Base-by-base conservation (phyloP, 2,113 vertebrate genomes). In the Cyanoramphus novaezelandiae region DNA sequence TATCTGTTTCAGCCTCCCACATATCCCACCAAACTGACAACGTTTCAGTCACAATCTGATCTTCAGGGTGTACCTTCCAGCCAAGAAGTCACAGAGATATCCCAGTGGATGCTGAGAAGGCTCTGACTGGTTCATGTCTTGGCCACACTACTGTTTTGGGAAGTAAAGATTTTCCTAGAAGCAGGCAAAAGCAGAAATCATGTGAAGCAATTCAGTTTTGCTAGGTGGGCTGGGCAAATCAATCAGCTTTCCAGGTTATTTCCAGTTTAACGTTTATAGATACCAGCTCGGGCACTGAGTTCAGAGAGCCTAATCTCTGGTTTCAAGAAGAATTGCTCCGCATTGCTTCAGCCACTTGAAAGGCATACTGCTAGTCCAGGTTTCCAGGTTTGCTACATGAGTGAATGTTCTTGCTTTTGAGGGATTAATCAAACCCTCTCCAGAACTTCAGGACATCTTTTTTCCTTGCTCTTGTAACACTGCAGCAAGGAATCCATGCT, bases 381-480 rank as follows among this genome's bases (percentile, higher is more conserved):
- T 88, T 93, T 89, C 77, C 62, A 97, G 69, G 57, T 90, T 84
- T 92, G 63, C 41, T 88, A 47, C 53, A 27, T 1, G 2, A 82
- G 57, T 71, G 82, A 92, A 75, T 17, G 25, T 65, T 91, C 81
- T 79, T 95, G 62, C 55, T 92, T 92, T 93, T 92, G 69, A 94
- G 83, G 74, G 21, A 94, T 87, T 87, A 91, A 90, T 65, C 41
- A 85, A 33, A 67, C 52, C 78, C 63, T 76, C 63, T 87, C 46
- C 44, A 91, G 62, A 92, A 76, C 70, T 88, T 95, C 37, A 82
- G 83, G 70, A 41, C 8, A 84, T 41, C 25, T 65, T 88, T 90
- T 74, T 84, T 88, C 84, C 77, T 77, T 67, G 20, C 57, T 93
- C 72, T 84, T 57, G 62, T 94, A 92, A 93, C 43, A 60, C 33